Percentiles rank a stretch among this genome's conserved stretches.
These are phyloP conservation scores for Rhinichthys osculus DNA, from an alignment of 2,797 vertebrate genomes.

Conservation along the genomic window DNA sequence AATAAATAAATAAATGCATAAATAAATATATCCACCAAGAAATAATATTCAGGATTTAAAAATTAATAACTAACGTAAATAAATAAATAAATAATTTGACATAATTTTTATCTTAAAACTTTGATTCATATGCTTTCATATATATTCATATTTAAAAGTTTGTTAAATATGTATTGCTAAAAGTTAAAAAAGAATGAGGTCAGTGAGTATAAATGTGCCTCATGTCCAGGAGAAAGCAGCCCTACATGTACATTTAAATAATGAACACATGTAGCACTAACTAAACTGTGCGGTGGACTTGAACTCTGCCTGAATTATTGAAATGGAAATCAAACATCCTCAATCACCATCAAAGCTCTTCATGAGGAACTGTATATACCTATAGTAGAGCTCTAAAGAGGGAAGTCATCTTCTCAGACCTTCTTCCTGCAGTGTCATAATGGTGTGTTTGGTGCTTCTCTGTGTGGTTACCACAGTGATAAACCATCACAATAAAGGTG, in stretches of 20 bases:
- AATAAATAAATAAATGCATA: neutral
- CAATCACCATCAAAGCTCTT: slow-evolving; percentile 34
- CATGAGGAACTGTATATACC: neutral
- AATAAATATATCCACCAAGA: neutral
- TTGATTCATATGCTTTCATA: neutral
- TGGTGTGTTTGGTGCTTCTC: neutral
- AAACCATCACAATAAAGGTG: neutral
- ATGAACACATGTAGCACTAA: neutral
- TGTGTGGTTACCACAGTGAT: neutral
- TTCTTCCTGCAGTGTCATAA: neutral
- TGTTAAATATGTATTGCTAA: neutral
- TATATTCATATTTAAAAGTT: neutral
- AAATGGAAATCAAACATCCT: slow-evolving; percentile 43
- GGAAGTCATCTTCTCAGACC: neutral
- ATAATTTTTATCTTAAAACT: neutral
- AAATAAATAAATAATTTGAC: no score
- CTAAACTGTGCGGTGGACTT: slow-evolving; percentile 22
- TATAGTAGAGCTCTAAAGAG: neutral
- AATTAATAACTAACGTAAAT: neutral
- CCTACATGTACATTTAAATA: neutral
- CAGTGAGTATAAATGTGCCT: neutral
- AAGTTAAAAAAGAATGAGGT: neutral
- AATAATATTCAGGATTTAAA: neutral
- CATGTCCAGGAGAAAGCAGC: neutral
- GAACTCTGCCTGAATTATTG: slow-evolving; percentile 57